A percentile compares a stretch with the other conserved stretches of the same genome.
These are phyloP conservation scores for Cybosia mesomella DNA, from an alignment of 2,888 invertebrate genomes.

Conservation along the genomic window DNA sequence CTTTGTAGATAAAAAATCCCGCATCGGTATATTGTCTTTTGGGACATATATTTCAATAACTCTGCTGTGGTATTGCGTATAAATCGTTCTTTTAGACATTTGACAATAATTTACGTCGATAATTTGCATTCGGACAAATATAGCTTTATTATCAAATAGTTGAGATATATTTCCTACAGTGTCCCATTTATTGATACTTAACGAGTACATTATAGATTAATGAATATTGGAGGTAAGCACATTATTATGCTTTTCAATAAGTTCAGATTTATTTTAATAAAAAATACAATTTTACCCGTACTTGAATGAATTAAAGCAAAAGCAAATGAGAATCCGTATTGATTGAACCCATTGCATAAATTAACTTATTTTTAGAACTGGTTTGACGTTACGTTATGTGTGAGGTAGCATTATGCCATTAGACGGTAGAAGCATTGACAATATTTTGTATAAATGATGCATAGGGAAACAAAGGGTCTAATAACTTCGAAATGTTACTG, in stretches of 20 bases:
- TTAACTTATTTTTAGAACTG: conserved; percentile 59
- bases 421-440: conserved; percentile 27
- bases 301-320: conserved; percentile 72
- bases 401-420: conserved; percentile 53
- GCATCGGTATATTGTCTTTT: conserved; percentile 73
- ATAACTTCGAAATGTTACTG: conserved; percentile 35
- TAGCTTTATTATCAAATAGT: conserved; percentile 60
- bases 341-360: conserved; percentile 65
- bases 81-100: conserved; percentile 82
- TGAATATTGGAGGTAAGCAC: conserved; percentile 45
- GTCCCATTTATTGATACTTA: conserved; percentile 45
- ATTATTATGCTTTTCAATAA: conserved; percentile 27
- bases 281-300: conserved; percentile 54
- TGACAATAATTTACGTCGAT: conserved; percentile 77
- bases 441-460: conserved; percentile 56
- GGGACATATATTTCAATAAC: conserved; percentile 85
- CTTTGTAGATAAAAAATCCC: conserved; percentile 50
- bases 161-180: conserved; percentile 52
- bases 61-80: conserved; percentile 75
- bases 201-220: conserved; percentile 49
- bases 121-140: conserved; percentile 72
- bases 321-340: conserved; percentile 67
- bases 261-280: conserved; percentile 30
- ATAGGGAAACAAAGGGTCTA: conserved; percentile 17
- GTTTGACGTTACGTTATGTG: conserved; percentile 48